A percentile compares a stretch with the other conserved stretches of the same genome.
phyloP scores from a whole-genome alignment of 2,113 vertebrate species.

The Ailuropoda melanoleuca region DNA sequence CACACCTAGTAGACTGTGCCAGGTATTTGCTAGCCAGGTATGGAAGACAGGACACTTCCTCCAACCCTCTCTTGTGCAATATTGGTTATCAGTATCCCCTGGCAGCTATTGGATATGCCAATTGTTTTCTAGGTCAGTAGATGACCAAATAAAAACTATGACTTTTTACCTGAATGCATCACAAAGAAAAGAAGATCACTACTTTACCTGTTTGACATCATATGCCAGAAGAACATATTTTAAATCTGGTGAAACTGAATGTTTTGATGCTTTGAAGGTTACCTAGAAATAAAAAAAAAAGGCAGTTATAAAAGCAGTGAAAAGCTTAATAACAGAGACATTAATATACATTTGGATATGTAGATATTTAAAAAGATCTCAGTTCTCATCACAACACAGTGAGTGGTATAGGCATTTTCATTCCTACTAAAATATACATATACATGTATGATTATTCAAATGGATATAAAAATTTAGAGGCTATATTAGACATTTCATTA shows the following conservation, averaged over 20 bases:
- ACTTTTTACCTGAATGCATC: not conserved
- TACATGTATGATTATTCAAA: not conserved
- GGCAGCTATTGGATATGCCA: not conserved
- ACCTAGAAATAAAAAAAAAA: constrained; percentile 83
- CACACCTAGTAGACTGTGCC: not conserved
- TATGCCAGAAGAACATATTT: constrained; percentile 97
- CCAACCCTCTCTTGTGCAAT: not conserved
- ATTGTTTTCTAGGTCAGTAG: not conserved
- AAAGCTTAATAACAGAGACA: not conserved
- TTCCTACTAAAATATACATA: not conserved
- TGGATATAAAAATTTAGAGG: not conserved
- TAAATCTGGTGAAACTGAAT: constrained; percentile 95
- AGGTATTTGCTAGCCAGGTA: not conserved
- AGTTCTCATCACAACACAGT: not conserved
- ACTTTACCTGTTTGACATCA: constrained; percentile 94
- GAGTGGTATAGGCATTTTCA: not conserved
- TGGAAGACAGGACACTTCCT: not conserved
- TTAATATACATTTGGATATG: not conserved
- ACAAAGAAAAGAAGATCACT: not conserved
- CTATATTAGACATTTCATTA: not conserved
- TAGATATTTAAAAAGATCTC: not conserved
- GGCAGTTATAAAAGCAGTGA: not conserved
- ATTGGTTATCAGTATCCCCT: too few relatives aligned
- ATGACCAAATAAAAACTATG: not conserved
- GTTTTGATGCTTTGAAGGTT: constrained; percentile 95